Evolutionary conservation across 1,140 invertebrate species (phyloP), one percentile per base, ranked within the genome.

Genomic region (Trichogramma pretiosum): DNA sequence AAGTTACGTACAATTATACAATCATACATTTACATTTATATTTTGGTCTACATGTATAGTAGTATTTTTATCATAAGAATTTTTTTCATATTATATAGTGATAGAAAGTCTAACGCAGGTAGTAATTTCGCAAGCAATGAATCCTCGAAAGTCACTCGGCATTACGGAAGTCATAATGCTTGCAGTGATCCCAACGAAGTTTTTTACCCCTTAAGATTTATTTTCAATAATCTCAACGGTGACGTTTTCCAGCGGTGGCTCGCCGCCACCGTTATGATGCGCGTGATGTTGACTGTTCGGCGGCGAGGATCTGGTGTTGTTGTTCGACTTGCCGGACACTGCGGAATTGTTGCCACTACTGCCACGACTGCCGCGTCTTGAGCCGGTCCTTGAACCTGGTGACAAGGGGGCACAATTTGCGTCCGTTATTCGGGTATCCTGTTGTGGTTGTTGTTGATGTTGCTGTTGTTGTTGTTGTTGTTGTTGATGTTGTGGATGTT

Each of bases 381-480:
- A 82, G 48, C 79, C 81, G 78, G 71, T 69, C 43, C 78, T 74
- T 55, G 80, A 82, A 38, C 79, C 81, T 83, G 74, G 64, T 58
- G 76, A 74, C 62, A 74, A 66, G 69, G 65, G 68, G 5, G 24
- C 5, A 16, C 37, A 36, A 43, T 23, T 46, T 46, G 46, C 35
- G 61, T 60, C 60, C 60, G 54, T 58, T 60, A 62, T 58, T 62
- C 56, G 61, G 55, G 57, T 54, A 60, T 61, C 59, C 54, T 56
- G 57, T n/a, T n/a, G n/a, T n/a, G n/a, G n/a, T n/a, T n/a, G n/a
- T n/a, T n/a, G n/a, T n/a, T n/a, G n/a, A n/a, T n/a, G n/a, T n/a
- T n/a, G n/a, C n/a, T n/a, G n/a, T n/a, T n/a, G n/a, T n/a, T n/a
- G n/a, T n/a, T n/a, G n/a, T n/a, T n/a, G n/a, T n/a, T n/a, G n/a